Base-by-base conservation (phyloP, 2,797 vertebrate species). In the Eidolon dupreanum region DNA sequence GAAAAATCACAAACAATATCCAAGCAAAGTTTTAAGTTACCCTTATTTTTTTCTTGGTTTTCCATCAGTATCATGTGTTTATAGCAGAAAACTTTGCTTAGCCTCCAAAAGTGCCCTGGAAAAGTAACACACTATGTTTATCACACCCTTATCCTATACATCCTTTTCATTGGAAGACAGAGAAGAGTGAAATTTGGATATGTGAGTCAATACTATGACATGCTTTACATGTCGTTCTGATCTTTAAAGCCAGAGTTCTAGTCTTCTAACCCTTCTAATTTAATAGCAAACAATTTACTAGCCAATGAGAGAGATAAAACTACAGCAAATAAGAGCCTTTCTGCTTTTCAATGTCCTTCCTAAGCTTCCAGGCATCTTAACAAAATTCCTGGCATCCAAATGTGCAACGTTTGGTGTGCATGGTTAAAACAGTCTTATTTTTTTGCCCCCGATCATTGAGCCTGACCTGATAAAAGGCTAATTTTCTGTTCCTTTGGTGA, bases 281-380 rank as follows among this genome's bases (percentile, higher is more conserved):
- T 81, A 94, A 95, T 26, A 90, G 36, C 15, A 38, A 92, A 33
- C 26, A 93, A 93, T 87, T 93, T 83, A 77, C 71, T 66, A 81
- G 53, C 6, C 63, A 81, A 5, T 4, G 1, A 85, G 49, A 22
- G 24, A 57, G 17, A 51, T 38, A 95, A 88, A 95, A 90, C n/a
- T 77, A 61, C 0, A 43, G 24, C 31, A 94, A 77, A 43, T 68
- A 31, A 83, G n/a, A 84, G 38, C 4, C 8, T 70, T 86, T 84
- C 46, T 84, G 19, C 31, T 73, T 85, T 92, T 51, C 90, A 94
- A 94, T 33, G 31, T 55, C 22, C 19, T 74, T 78, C 43, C 73
- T 46, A 61, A 84, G 17, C 55, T 90, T 87, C 55, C 36, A 53
- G 24, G 17, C 75, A 90, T 49, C 59, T 38, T 88, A 57, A 73